Conservation (phyloP, 2,797 vertebrate genomes). For the Myioborus melanocephalus region DNA sequence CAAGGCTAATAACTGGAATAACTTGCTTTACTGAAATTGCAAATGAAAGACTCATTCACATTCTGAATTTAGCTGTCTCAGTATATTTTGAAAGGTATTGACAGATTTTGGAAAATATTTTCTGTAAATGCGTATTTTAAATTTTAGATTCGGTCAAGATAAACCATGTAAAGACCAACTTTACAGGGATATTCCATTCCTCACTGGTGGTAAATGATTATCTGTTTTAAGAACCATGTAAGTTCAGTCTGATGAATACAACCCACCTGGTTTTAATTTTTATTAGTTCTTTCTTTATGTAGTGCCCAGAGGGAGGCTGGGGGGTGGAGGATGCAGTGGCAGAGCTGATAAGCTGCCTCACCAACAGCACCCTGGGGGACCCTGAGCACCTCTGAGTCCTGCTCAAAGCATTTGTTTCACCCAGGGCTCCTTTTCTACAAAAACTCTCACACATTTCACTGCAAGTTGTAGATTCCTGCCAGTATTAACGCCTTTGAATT, state of each 20-base stretch:
- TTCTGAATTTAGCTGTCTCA: background rate
- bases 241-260: background rate
- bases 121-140: background rate
- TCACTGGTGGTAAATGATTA: rapidly evolving
- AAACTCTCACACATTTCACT: background rate
- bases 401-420: background rate
- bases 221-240: background rate
- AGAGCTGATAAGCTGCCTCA: background rate
- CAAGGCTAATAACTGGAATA: background rate
- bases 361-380: background rate
- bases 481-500: background rate
- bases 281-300: rapidly evolving
- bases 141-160: background rate
- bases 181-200: background rate
- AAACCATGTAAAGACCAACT: background rate
- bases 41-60: background rate
- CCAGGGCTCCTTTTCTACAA: background rate
- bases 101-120: background rate
- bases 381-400: background rate
- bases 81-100: background rate
- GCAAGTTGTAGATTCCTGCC: background rate
- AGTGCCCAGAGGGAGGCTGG: background rate
- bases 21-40: background rate
- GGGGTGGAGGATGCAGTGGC: background rate
- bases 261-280: background rate